Evolutionary conservation across 30 jellyfish, hydroid and myxozoan genomes (phyloP).

Genomic region (Aurelia sp.): DNA sequence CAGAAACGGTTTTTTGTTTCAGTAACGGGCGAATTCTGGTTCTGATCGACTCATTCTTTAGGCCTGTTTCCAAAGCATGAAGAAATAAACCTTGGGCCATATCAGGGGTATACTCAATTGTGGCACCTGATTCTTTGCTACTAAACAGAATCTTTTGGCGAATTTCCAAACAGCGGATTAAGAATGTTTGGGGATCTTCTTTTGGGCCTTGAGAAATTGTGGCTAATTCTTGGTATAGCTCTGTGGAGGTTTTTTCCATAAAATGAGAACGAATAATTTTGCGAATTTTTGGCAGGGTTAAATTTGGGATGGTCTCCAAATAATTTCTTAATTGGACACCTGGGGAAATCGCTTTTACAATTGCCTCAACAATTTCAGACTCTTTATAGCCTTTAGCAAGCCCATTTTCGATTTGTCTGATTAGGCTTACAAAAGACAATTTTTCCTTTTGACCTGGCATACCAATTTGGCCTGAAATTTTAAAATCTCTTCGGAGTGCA

Average conservation of each 20-base stretch:
- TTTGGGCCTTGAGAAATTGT: conserved; percentile 33
- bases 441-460: too few relatives aligned
- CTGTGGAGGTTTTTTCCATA: conserved; percentile 40
- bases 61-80: conserved; percentile 52
- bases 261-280: conserved; percentile 19
- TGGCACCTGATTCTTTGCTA: conserved; percentile 48
- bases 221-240: conserved; percentile 38
- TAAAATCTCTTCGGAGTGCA: too few relatives aligned
- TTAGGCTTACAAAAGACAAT: too few relatives aligned
- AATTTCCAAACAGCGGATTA: conserved; percentile 34
- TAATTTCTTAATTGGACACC: conserved; percentile 32
- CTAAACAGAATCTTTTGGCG: background rate
- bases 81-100: conserved; percentile 49
- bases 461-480: too few relatives aligned
- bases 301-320: conserved; percentile 22
- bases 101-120: conserved; percentile 45
- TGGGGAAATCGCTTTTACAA: conserved; percentile 42
- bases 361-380: too few relatives aligned
- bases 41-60: conserved; percentile 13
- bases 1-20: conserved; percentile 30
- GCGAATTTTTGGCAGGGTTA: conserved; percentile 8
- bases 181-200: background rate
- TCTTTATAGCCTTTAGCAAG: too few relatives aligned
- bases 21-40: conserved; percentile 19
- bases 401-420: too few relatives aligned